Conservation (phyloP, 2,888 invertebrate species). For the Eilema sororculum region DNA sequence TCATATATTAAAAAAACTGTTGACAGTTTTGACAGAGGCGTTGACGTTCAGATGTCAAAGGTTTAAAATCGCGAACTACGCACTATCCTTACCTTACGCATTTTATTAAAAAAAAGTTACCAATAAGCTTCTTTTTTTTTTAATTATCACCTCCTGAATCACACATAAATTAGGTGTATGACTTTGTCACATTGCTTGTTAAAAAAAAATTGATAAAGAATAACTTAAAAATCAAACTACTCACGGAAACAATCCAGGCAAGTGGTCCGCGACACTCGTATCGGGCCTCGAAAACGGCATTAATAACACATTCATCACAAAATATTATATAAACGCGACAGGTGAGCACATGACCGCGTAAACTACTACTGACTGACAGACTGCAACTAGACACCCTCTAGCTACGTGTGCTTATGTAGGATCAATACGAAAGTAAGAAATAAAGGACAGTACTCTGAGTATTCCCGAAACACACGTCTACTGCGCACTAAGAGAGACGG, state of each 20-base stretch:
- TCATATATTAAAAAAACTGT: too few relatives aligned
- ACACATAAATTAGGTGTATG: not conserved
- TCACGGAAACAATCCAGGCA: slow-evolving; percentile 61
- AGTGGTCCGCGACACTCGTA: slow-evolving; percentile 50
- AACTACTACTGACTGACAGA: slow-evolving; percentile 42
- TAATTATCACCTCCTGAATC: not conserved
- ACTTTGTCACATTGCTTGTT: not conserved
- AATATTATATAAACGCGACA: slow-evolving; percentile 33
- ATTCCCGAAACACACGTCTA: slow-evolving; percentile 47
- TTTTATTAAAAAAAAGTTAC: too few relatives aligned
- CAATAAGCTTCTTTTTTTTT: too few relatives aligned
- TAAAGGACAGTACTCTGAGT: slow-evolving; percentile 38
- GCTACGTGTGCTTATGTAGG: slow-evolving; percentile 35
- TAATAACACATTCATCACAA: slow-evolving; percentile 62
- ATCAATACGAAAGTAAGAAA: slow-evolving; percentile 29
- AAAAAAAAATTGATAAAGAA: not conserved
- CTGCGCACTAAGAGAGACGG: slow-evolving; percentile 39
- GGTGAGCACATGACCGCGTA: slow-evolving; percentile 44
- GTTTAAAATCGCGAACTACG: too few relatives aligned
- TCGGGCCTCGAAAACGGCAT: slow-evolving; percentile 60
- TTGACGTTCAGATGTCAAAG: too few relatives aligned
- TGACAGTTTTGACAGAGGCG: too few relatives aligned
- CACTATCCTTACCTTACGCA: too few relatives aligned
- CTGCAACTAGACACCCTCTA: slow-evolving; percentile 26
- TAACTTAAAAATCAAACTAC: slow-evolving; percentile 34